Conservation (phyloP, 2,797 vertebrate genomes). For the Meriones psammophilus region DNA sequence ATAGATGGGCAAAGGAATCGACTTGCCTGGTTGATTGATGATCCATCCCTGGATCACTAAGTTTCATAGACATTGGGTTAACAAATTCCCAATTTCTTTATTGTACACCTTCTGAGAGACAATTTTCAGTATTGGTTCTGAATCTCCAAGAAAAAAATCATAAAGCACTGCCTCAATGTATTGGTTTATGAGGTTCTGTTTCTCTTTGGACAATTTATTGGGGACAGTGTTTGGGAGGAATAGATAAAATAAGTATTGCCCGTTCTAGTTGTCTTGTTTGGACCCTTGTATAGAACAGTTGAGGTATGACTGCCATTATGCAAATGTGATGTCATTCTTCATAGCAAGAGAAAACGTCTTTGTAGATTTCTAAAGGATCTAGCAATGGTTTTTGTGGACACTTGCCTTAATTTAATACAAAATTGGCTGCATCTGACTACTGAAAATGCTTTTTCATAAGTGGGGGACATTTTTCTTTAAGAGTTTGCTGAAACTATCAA, state of each 20-base stretch:
- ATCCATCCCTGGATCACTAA: neutral
- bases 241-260: neutral
- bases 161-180: neutral
- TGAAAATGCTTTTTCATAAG: neutral
- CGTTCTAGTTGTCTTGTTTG: slow-evolving; percentile 4
- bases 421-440: neutral
- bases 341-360: neutral
- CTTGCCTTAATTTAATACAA: slow-evolving; percentile 4
- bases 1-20: neutral
- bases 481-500: slow-evolving; percentile 7
- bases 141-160: neutral
- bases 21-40: neutral
- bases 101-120: neutral
- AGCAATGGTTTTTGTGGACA: neutral
- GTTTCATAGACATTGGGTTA: neutral
- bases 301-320: neutral
- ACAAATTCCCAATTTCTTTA: neutral
- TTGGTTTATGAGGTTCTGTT: slow-evolving; percentile 21
- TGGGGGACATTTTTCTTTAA: slow-evolving; percentile 1
- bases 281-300: neutral
- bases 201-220: slow-evolving; percentile 33
- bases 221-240: neutral
- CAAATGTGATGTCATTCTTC: neutral
- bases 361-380: neutral
- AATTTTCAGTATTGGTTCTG: neutral